Percentiles rank a stretch among this genome's conserved stretches.
Evolutionary conservation across 2,113 vertebrate genomes (phyloP).

Genomic region (Hiodon alosoides): DNA sequence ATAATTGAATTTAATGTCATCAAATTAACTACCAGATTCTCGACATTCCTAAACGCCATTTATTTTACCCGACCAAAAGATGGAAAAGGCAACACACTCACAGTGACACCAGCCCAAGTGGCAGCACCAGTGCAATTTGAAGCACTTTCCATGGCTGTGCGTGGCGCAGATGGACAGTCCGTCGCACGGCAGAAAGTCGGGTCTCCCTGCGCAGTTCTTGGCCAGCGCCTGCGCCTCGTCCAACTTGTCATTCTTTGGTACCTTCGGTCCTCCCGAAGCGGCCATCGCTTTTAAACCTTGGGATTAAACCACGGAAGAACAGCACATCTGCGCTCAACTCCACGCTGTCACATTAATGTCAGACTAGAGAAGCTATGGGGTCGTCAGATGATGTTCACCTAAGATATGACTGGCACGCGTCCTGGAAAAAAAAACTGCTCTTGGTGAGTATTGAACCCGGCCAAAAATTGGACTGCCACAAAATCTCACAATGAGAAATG

Average conservation of each 20-base stretch:
- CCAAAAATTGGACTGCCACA: no score
- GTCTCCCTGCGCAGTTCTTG: constrained; percentile 90
- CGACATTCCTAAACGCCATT: no score
- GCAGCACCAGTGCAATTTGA: constrained; percentile 98
- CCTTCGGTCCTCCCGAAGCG: constrained; percentile 66
- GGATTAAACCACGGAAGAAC: constrained; percentile 21
- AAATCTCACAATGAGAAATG: no score
- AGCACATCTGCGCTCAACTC: constrained; percentile 18
- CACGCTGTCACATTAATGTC: not conserved
- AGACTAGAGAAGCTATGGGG: not conserved
- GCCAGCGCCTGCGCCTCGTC: constrained; percentile 94
- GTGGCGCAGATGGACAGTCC: constrained; percentile 95
- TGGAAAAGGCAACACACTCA: constrained; percentile 61
- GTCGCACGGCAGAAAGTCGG: constrained; percentile 96
- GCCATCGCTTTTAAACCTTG: constrained; percentile 61
- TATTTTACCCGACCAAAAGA: not conserved
- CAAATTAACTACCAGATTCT: no score
- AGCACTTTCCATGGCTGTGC: constrained; percentile 97
- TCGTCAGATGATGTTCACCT: not conserved
- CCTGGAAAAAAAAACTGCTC: not conserved
- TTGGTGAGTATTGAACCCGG: no score
- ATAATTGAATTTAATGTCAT: not conserved
- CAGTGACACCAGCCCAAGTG: constrained; percentile 99
- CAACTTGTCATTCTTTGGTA: constrained; percentile 79
- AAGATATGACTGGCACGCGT: not conserved